Base-by-base conservation (phyloP, 2,113 vertebrate genomes). In the Oryzias woworae region DNA sequence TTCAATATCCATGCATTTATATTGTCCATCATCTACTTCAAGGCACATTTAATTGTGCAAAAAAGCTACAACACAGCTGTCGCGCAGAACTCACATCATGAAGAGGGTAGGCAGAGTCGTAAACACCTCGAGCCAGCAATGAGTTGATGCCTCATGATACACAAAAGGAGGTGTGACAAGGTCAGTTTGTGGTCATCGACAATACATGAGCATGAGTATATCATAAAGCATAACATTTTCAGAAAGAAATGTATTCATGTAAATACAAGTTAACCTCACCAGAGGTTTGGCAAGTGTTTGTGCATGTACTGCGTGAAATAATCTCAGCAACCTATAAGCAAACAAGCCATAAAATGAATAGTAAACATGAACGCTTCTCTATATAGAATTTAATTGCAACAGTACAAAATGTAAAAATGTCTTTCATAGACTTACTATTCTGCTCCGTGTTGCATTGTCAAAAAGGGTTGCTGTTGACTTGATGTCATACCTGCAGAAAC, bases 101-200 rank as follows among this genome's bases (percentile, higher is more conserved):
- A 63, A 98, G 92, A n/a, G 97, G 93, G 66, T 95, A 99, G 68
- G 96, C 96, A 57, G 97, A 92, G 53, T 95, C 93, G 31, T 99
- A 98, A 74, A 97, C 88, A 47, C 94, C 94, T 54, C 92, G 96
- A 75, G 95, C 96, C 83, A 99, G 91, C 89, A 99, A 87, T 3
- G 94, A 94, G 68, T 89, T 88, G 89, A 99, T 96, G 83, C 97
- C 97, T 99, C 66, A 13, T 28, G 55, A 72, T 46, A 63, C 23
- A 70, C 71, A 68, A 22, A 57, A 7, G 18, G n/a, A 73, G 46
- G 7, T 17, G 1, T 41, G 62, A 61, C 45, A 55, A 13, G 28
- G 22, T 52, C 14, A 45, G 31, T 43, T 51, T 54, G 44, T 15
- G 26, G 26, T 13, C 1, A 7, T 13, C 22, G n/a, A 14, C 58